phyloP scores from a whole-genome alignment of 2,797 vertebrate species.

The Sebastes steindachneri region DNA sequence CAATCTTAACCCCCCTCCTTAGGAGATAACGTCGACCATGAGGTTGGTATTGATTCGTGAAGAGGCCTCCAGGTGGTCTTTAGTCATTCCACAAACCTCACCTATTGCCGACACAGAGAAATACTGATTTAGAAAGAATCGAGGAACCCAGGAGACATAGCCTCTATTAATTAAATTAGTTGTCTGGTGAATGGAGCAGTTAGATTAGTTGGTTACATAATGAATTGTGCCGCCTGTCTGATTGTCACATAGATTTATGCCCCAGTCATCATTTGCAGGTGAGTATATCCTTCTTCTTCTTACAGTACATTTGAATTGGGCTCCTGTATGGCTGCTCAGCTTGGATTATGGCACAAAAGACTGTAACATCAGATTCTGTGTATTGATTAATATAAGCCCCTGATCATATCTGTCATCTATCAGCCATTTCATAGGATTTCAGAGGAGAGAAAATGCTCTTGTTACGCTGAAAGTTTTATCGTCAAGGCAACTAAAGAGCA shows the following conservation, averaged over 20 bases:
- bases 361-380: conserved; percentile 26
- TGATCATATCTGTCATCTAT: conserved; percentile 24
- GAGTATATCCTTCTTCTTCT: conserved; percentile 34
- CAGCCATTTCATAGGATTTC: conserved; percentile 28
- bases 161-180: conserved; percentile 58
- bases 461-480: conserved; percentile 27
- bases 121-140: conserved; percentile 57
- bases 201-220: conserved; percentile 53
- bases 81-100: conserved; percentile 74
- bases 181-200: conserved; percentile 35
- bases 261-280: conserved; percentile 30
- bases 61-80: conserved; percentile 80
- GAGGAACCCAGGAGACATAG: conserved; percentile 39
- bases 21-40: conserved; percentile 73
- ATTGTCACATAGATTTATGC: conserved; percentile 54
- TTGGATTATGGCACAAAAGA: conserved; percentile 31
- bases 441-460: conserved; percentile 12
- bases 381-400: conserved; percentile 38
- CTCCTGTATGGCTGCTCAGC: conserved; percentile 4
- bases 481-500: neutral
- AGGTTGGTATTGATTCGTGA: conserved; percentile 76
- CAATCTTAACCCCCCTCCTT: conserved; percentile 79
- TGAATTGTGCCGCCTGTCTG: conserved; percentile 39
- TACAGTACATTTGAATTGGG: conserved; percentile 20
- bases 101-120: conserved; percentile 53